Evolutionary conservation across 1,140 invertebrate species (phyloP), one percentile per base, ranked within the genome.

Genomic region (Drosophila funebris): DNA sequence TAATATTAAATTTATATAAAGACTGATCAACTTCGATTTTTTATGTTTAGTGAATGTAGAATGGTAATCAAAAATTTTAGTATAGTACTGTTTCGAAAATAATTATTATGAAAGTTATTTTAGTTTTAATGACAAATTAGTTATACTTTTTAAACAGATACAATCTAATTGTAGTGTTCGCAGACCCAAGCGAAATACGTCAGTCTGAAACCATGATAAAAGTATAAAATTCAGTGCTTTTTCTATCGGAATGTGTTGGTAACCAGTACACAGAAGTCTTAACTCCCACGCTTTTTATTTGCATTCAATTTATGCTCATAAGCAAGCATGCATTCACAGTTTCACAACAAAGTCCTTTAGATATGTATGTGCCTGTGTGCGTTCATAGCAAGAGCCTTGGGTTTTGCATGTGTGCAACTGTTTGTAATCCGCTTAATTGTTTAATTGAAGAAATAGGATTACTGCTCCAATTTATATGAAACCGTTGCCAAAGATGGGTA

Each of bases 351-450:
- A 31, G 22, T 64, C 16, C 48, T 13, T 14, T 14, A 13, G 29
- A 39, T 7, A 11, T 9, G 1, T n/a, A 36, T 43, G 16, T 33
- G 18, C 43, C n/a, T n/a, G n/a, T n/a, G 18, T 37, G 18, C 33
- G 20, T 18, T 11, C 8, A 20, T 20, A 3, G 16, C 16, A 4
- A 54, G 14, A 14, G n/a, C 52, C n/a, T 37, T 56, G 11, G 22
- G 29, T 36, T 36, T 29, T 27, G 22, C 11, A 16, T 31, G 16
- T 8, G 24, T 41, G 36, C 29, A 60, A 44, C 50, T 54, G 39
- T 72, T 57, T 62, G 68, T 82, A 87, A 73, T 75, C 78, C 52
- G 63, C 78, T 78, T 88, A 82, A 88, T 88, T 81, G 67, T 61
- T 70, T 76, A 78, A 76, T 70, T 87, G 71, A 67, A 70, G 75